A percentile compares a stretch with the other conserved stretches of the same genome.
These are phyloP conservation scores for Conops quadrifasciatus DNA, from an alignment of 2,888 invertebrate genomes.

Conservation along the genomic window DNA sequence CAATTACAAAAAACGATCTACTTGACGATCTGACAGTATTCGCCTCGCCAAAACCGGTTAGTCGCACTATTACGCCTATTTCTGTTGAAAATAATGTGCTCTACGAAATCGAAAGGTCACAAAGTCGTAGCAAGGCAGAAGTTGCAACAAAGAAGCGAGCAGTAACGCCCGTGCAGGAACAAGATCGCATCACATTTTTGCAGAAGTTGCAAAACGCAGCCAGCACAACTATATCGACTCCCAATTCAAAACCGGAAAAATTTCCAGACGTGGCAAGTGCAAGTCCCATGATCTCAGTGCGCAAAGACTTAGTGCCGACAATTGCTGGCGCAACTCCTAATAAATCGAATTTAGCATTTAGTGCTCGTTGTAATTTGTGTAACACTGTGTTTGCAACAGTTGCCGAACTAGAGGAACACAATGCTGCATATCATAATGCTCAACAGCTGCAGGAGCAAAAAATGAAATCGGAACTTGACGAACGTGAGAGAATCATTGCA, in stretches of 20 bases:
- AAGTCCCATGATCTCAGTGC: conserved; percentile 41
- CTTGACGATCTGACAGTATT: conserved; percentile 6
- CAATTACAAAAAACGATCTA: conserved; percentile 14
- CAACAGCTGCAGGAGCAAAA: conserved; percentile 23
- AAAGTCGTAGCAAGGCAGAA: conserved; percentile 47
- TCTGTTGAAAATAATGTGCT: conserved; percentile 55
- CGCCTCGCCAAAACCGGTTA: conserved; percentile 8
- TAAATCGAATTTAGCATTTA: conserved; percentile 45
- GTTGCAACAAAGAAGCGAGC: neutral
- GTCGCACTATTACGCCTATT: conserved; percentile 50
- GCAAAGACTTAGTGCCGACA: conserved; percentile 42
- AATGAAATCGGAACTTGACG: conserved; percentile 47
- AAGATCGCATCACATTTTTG: conserved; percentile 52
- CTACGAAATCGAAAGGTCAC: conserved; percentile 57
- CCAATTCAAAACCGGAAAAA: conserved; percentile 13
- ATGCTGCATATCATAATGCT: conserved; percentile 56
- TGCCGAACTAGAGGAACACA: conserved; percentile 59
- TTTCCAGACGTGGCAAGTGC: conserved; percentile 16
- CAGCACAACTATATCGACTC: conserved; percentile 13
- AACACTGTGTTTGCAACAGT: conserved; percentile 57
- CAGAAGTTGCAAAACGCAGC: conserved; percentile 56
- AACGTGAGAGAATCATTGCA: conserved; percentile 60
- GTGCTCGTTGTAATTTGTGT: conserved; percentile 61
- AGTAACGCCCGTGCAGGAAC: conserved; percentile 16
- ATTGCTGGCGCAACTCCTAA: conserved; percentile 16